A percentile compares a stretch with the other conserved stretches of the same genome.
These are phyloP conservation scores for Pelecanoides urinatrix DNA, from an alignment of 2,113 vertebrate genomes.

Conservation along the genomic window DNA sequence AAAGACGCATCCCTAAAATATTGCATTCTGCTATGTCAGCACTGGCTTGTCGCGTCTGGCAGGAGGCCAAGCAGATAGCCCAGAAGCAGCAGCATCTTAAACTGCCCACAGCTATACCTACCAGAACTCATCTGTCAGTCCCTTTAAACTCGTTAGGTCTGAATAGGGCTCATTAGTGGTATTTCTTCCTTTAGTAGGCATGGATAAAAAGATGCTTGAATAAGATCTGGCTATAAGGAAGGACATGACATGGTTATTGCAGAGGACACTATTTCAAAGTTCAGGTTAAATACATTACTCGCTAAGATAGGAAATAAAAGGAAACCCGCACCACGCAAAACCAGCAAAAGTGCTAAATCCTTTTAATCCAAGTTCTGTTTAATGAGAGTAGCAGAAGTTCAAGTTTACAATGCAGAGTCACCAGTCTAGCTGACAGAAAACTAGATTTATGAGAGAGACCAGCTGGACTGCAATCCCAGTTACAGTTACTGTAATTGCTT, in stretches of 20 bases:
- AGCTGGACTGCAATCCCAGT: neutral
- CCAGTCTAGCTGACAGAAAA: neutral
- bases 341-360: neutral
- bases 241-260: neutral
- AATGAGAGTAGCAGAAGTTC: neutral
- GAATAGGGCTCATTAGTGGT: neutral
- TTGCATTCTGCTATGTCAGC: neutral
- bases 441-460: neutral
- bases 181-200: neutral
- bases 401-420: neutral
- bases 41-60: fast-evolving
- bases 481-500: neutral
- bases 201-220: neutral
- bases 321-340: neutral
- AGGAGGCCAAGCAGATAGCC: neutral
- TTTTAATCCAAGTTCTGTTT: neutral
- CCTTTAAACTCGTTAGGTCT: neutral
- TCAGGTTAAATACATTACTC: neutral
- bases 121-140: neutral
- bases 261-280: neutral
- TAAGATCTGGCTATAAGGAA: neutral
- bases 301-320: neutral
- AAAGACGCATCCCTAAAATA: fast-evolving
- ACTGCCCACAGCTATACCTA: neutral
- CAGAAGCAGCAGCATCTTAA: neutral